Evolutionary conservation across 1,140 invertebrate species (phyloP), one percentile per base, ranked within the genome.

Genomic region (Drosophila pseudoobscura): DNA sequence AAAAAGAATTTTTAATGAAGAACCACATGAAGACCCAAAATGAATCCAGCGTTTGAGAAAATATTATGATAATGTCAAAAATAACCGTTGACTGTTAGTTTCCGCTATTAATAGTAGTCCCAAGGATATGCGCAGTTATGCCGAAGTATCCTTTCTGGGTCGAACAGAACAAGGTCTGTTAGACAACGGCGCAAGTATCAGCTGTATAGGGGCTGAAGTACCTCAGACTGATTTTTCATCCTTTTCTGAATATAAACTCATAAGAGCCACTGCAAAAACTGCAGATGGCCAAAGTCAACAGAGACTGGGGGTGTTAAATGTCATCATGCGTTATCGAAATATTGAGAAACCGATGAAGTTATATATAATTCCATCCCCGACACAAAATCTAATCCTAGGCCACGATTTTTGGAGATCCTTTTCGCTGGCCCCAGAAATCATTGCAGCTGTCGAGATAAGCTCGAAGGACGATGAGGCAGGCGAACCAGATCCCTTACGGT

Each of bases 161-260:
- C 15, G 6, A 26, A 26, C 24, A 9, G 49, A 60, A 43, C 58
- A 39, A 9, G 64, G 56, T 17, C 52, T 60, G 9, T 29, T 68
- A 15, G 64, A 68, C 22, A 60, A 50, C 3, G 56, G 64, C 1
- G 56, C 56, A 3, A 68, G 49, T 35, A 60, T 68, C 6, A 52
- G 46, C 31, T 60, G 56, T 24, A 20, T 65, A 20, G 62, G 62
- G 4, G 41, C 62, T 15, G 24, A 29, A 15, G 31, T 63, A 5
- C 35, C 50, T 20, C 7, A 1, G 11, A 17, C 39, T 44, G 26
- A 62, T 62, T 62, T 53, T 39, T 44, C 20, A 13, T 47, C 41
- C 11, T 65, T 35, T 43, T 7, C 54, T 3, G 45, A 57, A 11
- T 50, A 41, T 51, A 50, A 31, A 3, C 24, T 8, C 1, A 29